These are phyloP conservation scores for Bubo scandiacus DNA, from an alignment of 2,113 vertebrate species.

Conservation along the genomic window DNA sequence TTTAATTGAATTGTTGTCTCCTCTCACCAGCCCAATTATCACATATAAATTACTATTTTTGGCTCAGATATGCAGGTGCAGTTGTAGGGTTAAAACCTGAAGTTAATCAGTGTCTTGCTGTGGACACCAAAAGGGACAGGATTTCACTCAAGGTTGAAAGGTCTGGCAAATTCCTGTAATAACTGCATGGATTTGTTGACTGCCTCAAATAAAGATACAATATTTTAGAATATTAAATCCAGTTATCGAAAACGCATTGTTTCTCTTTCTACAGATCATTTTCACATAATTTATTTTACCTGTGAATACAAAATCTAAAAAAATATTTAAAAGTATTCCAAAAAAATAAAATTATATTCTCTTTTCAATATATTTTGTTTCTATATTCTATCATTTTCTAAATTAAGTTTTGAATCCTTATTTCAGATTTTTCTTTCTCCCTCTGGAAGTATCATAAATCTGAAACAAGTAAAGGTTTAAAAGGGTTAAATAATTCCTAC, in stretches of 20 bases:
- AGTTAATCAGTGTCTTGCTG: background rate
- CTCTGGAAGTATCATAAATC: background rate
- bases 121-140: background rate
- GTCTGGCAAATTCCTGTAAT: background rate
- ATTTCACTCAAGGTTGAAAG: background rate
- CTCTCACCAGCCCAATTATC: background rate
- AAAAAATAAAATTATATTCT: background rate
- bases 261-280: background rate
- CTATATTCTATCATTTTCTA: background rate
- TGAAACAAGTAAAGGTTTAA: background rate
- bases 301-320: background rate
- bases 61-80: background rate
- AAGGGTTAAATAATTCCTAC: background rate
- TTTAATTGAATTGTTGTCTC: background rate
- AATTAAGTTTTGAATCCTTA: background rate
- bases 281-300: background rate
- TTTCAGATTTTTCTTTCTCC: background rate
- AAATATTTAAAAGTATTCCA: rapidly evolving
- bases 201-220: background rate
- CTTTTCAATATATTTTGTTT: background rate
- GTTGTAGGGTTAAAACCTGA: background rate
- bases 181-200: background rate
- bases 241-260: background rate
- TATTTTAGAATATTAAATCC: background rate
- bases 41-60: background rate